Conservation (phyloP, 2,888 invertebrate genomes). For the Epiperipatus broadwayi region DNA sequence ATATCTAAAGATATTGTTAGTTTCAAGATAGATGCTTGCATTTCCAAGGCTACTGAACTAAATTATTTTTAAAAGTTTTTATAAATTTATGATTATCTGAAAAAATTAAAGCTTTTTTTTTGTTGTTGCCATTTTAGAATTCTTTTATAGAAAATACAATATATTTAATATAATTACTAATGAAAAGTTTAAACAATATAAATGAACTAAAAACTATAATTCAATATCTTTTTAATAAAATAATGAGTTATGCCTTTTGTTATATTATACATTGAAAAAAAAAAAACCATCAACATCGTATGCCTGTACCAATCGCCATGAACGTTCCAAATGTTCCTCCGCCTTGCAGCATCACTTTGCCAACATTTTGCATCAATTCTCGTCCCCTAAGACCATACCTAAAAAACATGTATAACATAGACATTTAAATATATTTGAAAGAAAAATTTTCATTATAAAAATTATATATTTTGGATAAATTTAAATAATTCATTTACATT, state of each 20-base stretch:
- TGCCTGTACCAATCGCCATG: conserved; percentile 49
- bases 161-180: too few species aligned
- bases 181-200: conserved; percentile 12
- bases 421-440: conserved; percentile 7
- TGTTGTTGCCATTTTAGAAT: too few species aligned
- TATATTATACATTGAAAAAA: conserved; percentile 11
- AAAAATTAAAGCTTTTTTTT: too few species aligned
- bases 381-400: conserved; percentile 79
- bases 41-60: too few species aligned
- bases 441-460: neutral
- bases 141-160: too few species aligned
- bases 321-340: conserved; percentile 96
- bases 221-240: neutral
- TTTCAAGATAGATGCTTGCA: too few species aligned
- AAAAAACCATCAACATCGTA: conserved; percentile 36
- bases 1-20: too few species aligned
- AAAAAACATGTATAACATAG: too few species aligned
- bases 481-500: too few species aligned
- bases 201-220: neutral
- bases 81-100: too few species aligned
- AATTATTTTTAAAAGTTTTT: too few species aligned
- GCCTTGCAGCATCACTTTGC: conserved; percentile 90
- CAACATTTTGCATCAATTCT: conserved; percentile 75
- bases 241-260: neutral
- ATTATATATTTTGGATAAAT: too few species aligned